Evolutionary conservation across 2,113 vertebrate genomes (phyloP), one percentile per base, ranked within the genome.

Genomic region (Pteronura brasiliensis): DNA sequence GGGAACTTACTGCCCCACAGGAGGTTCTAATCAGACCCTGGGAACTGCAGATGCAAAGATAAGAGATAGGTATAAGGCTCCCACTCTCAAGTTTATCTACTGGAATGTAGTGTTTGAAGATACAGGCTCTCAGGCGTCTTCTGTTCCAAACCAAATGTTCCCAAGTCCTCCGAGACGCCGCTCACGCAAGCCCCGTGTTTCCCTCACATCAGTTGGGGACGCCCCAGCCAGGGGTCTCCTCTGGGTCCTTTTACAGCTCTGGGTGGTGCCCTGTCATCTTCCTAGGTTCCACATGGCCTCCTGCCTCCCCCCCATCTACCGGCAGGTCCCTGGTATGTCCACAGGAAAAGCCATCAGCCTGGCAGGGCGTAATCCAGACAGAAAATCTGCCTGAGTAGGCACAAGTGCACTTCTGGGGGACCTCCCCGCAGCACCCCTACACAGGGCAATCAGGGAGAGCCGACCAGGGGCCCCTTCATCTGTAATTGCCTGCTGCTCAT

Each of bases 101-200:
- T 89, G 61, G 55, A 63, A 97, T 52, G 63, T 2, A n/a, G 44
- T 7, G 6, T 67, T 57, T 67, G 69, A 82, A 84, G 69, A 77
- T 0, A 49, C 63, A 67, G 59, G 67, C 36, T 65, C 49, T 2
- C 3, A 0, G n/a, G 49, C 63, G 39, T 80, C 71, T 49, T 76
- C 55, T 36, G 29, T 47, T 90, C 63, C 39, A 47, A 63, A 77
- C 12, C 6, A 31, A 72, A 21, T 13, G 15, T 36, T 23, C 36
- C 57, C 6, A 13, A 59, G 74, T 42, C 72, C 52, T 39, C 47
- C 0, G 79, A 88, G 55, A 49, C 0, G 7, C 52, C 49, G 74
- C 55, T 55, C 80, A 65, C 1, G 3, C 27, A 31, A 2, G 39
- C 17, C 27, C 65, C 49, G 21, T 14, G 55, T 55, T n/a, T 63